Percentiles rank a stretch among this genome's conserved stretches.
Evolutionary conservation across 1,140 invertebrate genomes (phyloP).

Genomic region (Apis laboriosa): DNA sequence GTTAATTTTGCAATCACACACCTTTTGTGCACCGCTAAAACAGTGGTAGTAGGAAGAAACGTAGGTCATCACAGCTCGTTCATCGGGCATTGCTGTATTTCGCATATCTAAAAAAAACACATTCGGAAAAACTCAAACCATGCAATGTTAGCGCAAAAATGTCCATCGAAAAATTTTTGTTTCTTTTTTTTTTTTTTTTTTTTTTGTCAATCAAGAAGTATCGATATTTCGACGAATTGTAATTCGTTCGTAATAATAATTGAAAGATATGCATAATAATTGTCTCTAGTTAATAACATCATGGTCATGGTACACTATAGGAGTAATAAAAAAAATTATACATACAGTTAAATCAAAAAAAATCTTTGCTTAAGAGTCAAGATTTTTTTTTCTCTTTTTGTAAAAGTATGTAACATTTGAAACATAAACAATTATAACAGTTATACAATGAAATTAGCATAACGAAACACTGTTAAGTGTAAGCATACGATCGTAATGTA

Average conservation of each 20-base stretch:
- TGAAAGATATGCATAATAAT: background rate
- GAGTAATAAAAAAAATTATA: background rate
- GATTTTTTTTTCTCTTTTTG: background rate
- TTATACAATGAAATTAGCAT: constrained; percentile 36
- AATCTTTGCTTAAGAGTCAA: background rate
- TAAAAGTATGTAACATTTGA: constrained; percentile 11
- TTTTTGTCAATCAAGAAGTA: background rate
- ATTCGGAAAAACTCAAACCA: constrained; percentile 78
- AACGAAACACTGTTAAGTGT: constrained; percentile 45
- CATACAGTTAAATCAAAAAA: background rate
- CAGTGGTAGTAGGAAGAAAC: constrained; percentile 99
- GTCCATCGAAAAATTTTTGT: constrained; percentile 41
- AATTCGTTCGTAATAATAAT: background rate
- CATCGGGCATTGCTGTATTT: constrained; percentile 98
- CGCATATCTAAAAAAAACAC: constrained; percentile 94
- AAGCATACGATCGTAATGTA: constrained; percentile 45
- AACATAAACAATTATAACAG: constrained; percentile 37
- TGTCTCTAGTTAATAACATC: constrained; percentile 15
- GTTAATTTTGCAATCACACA: constrained; percentile 80
- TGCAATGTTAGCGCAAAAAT: constrained; percentile 73
- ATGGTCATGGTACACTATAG: constrained; percentile 8
- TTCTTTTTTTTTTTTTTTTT: constrained; percentile 1
- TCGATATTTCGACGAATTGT: background rate
- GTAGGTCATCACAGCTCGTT: constrained; percentile 99
- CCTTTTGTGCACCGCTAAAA: constrained; percentile 99